Conservation (phyloP, 2,888 invertebrate species). For the Caenorhabditis uteleia region DNA sequence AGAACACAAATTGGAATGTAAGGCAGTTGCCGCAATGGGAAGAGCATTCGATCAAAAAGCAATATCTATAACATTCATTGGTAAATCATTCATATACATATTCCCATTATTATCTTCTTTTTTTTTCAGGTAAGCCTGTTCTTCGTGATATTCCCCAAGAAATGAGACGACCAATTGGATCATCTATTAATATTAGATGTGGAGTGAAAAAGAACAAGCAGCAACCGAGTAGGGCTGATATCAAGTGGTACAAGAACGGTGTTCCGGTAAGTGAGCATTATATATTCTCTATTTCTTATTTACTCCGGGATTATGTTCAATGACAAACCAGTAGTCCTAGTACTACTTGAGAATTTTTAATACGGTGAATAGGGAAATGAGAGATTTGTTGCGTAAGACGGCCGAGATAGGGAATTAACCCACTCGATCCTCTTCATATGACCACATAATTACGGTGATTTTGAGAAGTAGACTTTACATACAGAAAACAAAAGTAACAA, state of each 20-base stretch:
- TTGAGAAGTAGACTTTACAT: no score
- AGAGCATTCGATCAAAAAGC: conserved; percentile 41
- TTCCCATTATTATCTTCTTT: neutral
- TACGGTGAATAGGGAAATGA: neutral
- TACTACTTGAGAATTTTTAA: neutral
- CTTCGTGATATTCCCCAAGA: conserved; percentile 25
- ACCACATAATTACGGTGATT: no score
- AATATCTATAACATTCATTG: conserved; percentile 36
- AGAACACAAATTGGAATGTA: conserved; percentile 46
- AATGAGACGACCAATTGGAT: conserved; percentile 18
- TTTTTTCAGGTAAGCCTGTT: conserved; percentile 10
- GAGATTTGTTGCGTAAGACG: no score
- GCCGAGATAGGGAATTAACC: no score
- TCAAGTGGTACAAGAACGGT: conserved; percentile 40
- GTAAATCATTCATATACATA: conserved; percentile 7
- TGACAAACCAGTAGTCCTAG: no score
- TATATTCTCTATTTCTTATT: no score
- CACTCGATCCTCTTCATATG: no score
- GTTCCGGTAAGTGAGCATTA: conserved; percentile 16
- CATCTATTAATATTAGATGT: conserved; percentile 24
- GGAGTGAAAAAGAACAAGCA: conserved; percentile 21
- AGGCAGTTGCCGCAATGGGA: conserved; percentile 48
- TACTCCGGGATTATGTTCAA: no score
- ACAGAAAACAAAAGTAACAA: no score
- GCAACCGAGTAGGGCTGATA: conserved; percentile 9